Evolutionary conservation across 2,888 invertebrate species (phyloP), one percentile per base, ranked within the genome.

Genomic region (Harpalus rubripes): DNA sequence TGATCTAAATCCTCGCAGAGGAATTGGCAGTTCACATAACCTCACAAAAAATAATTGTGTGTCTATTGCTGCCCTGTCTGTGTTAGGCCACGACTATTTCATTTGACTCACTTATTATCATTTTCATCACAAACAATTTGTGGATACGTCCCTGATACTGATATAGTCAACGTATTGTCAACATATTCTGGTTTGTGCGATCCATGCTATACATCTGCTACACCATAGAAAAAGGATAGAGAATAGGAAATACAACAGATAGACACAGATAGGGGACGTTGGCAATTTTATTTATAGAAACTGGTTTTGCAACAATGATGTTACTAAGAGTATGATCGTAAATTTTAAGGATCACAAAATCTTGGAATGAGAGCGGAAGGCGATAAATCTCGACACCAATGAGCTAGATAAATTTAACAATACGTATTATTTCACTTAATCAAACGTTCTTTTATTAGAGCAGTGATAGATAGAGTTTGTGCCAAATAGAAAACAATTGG

Each of bases 121-220:
- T 32, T 32, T 32, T 32, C 32, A 32, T 32, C 32, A 32, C 32
- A 4, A 32, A 32, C 3, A 32, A 32, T 32, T 32, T 32, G 5
- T 32, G 6, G 5, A 5, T 32, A 6, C 32, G 44, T 52, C 39
- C 32, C 39, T 80, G 41, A 6, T n/a, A 8, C n/a, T 15, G 8
- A 6, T 8, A 26, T 58, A 15, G 16, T 8, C 12, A 32, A 59
- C 74, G 59, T 59, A 74, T 72, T 82, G 74, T 74, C 16, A 82
- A 74, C 59, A 58, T 26, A 58, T 74, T 59, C 12, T 72, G 82
- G 7, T 41, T 41, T 41, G 10, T 8, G 61, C 6, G 15, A 41
- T 12, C n/a, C 72, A 61, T 59, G 18, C 26, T n/a, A 74, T 41
- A 82, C 82, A 82, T 82, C 82, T 82, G 82, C 63, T 58, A 41